A percentile compares a stretch with the other conserved stretches of the same genome.
phyloP scores from a whole-genome alignment of 1,140 invertebrate species.

The Teleopsis dalmanni region DNA sequence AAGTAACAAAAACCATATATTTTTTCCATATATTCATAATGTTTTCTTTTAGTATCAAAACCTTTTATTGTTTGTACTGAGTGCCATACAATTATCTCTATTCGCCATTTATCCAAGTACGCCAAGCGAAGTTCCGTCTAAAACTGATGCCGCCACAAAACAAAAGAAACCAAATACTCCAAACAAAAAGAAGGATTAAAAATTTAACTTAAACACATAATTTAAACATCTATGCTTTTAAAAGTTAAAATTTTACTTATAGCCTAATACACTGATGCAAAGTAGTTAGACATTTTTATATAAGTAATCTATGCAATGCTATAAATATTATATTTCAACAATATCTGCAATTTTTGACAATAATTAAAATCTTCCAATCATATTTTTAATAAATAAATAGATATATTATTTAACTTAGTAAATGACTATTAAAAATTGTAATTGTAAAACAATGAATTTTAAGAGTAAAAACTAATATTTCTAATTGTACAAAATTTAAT shows the following conservation, averaged over 20 bases:
- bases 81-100: slow-evolving; percentile 54
- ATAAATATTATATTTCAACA: slow-evolving; percentile 5
- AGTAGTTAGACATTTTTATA: too few species aligned
- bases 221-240: too few species aligned
- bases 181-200: slow-evolving; percentile 5
- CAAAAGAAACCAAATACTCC: slow-evolving; percentile 41
- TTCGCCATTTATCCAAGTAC: slow-evolving; percentile 57
- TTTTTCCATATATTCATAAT: background rate
- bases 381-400: slow-evolving; percentile 6
- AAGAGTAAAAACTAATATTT: too few species aligned
- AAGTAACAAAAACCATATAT: slow-evolving; percentile 43
- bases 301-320: background rate
- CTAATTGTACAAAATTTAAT: too few species aligned
- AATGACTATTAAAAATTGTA: too few species aligned
- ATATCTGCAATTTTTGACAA: slow-evolving; percentile 32
- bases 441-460: too few species aligned
- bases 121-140: too few species aligned
- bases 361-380: slow-evolving; percentile 41
- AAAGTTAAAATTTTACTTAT: too few species aligned
- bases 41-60: slow-evolving; percentile 58
- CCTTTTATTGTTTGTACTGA: slow-evolving; percentile 53
- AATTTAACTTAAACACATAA: slow-evolving; percentile 1
- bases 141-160: too few species aligned
- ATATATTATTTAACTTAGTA: background rate
- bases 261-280: too few species aligned